Conservation (phyloP, 1,140 invertebrate species). For the Forficula auricularia region DNA sequence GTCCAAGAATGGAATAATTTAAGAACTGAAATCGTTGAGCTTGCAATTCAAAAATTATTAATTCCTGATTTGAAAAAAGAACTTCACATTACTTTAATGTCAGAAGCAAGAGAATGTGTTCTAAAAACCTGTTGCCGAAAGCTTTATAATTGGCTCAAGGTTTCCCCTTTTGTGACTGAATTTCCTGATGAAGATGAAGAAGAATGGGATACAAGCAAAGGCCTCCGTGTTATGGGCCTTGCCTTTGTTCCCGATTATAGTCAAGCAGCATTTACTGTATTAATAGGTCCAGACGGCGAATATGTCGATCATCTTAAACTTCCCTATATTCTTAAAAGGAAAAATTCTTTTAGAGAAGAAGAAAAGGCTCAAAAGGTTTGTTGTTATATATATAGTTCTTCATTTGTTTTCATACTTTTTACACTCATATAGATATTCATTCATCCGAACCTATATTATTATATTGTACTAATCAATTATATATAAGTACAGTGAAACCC, state of each 20-base stretch:
- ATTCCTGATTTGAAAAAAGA: slow-evolving; percentile 82
- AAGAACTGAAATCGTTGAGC: slow-evolving; percentile 68
- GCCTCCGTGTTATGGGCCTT: slow-evolving; percentile 70
- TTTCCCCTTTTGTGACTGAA: slow-evolving; percentile 66
- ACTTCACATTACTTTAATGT: slow-evolving; percentile 55
- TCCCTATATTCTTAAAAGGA: slow-evolving; percentile 65
- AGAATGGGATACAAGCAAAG: slow-evolving; percentile 73
- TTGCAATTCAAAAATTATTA: slow-evolving; percentile 73
- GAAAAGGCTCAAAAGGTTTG: slow-evolving; percentile 51
- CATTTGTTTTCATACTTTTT: no score
- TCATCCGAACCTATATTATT: no score
- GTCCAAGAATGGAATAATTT: slow-evolving; percentile 94
- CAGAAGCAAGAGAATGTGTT: slow-evolving; percentile 81
- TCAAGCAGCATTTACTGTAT: slow-evolving; percentile 73
- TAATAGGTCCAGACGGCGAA: slow-evolving; percentile 76
- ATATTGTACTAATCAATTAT: no score
- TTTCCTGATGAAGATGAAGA: slow-evolving; percentile 76
- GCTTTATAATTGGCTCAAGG: slow-evolving; percentile 80
- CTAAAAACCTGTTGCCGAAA: slow-evolving; percentile 65
- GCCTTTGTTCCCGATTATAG: slow-evolving; percentile 74
- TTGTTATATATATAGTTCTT: no score
- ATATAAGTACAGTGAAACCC: no score
- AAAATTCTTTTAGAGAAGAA: slow-evolving; percentile 49
- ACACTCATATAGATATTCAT: no score
- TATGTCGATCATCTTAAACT: slow-evolving; percentile 78